A percentile compares a stretch with the other conserved stretches of the same genome.
Conservation (phyloP, 2,113 vertebrate species). For the Casuarius casuarius region DNA sequence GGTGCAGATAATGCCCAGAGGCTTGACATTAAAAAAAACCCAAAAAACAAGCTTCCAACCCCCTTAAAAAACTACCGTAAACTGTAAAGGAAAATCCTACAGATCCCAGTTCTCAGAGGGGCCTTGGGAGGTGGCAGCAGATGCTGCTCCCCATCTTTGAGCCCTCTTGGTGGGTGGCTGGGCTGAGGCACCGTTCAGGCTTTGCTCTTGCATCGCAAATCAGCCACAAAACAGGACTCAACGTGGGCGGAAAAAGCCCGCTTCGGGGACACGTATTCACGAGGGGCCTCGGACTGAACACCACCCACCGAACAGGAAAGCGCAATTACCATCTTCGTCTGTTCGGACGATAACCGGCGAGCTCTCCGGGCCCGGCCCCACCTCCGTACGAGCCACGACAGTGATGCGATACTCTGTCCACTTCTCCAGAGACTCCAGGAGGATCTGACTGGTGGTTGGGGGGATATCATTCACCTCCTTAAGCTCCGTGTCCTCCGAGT, state of each 20-base stretch:
- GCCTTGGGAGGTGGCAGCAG: background rate
- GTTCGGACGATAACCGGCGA: conserved; percentile 90
- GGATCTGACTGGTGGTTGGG: conserved; percentile 84
- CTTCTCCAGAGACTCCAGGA: conserved; percentile 93
- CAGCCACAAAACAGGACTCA: accelerated
- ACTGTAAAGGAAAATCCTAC: background rate
- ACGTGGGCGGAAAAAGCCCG: accelerated
- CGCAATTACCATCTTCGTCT: conserved; percentile 91
- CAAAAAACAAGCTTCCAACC: background rate
- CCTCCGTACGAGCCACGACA: conserved; percentile 87
- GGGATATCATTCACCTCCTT: conserved; percentile 86
- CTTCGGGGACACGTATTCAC: background rate
- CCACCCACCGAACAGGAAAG: background rate
- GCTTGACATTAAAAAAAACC: background rate
- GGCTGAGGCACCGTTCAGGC: background rate
- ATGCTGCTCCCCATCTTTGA: accelerated
- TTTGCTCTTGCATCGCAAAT: accelerated
- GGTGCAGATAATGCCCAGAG: background rate
- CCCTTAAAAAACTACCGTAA: background rate
- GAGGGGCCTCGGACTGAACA: background rate
- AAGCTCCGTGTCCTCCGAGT: conserved; percentile 81
- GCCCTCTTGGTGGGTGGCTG: background rate
- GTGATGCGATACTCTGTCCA: conserved; percentile 95
- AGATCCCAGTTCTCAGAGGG: accelerated
- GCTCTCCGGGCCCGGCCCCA: conserved; percentile 93